A percentile compares a stretch with the other conserved stretches of the same genome.
phyloP scores from a whole-genome alignment of 2,797 vertebrate genomes.

The Channa striata region DNA sequence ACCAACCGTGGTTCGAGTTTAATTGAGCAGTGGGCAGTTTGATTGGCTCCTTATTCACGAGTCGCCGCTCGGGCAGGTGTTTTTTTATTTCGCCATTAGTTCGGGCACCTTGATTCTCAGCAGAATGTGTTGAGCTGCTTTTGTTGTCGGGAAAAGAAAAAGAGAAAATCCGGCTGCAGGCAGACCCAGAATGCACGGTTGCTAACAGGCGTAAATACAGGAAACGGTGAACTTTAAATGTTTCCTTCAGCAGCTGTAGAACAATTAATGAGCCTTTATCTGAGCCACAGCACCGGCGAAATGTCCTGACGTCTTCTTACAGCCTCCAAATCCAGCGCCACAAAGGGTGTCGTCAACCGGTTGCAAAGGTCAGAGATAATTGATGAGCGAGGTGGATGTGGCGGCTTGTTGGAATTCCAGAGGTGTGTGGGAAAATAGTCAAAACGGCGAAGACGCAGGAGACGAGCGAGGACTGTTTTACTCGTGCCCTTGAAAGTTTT shows the following conservation, averaged over 20 bases:
- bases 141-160: too few relatives aligned
- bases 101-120: background rate
- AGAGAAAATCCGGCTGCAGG: too few relatives aligned
- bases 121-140: background rate
- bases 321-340: conserved; percentile 12
- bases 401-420: conserved; percentile 2
- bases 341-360: conserved; percentile 9
- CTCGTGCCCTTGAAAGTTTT: conserved; percentile 11
- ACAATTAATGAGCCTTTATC: conserved; percentile 7
- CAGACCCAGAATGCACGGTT: too few relatives aligned
- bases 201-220: background rate
- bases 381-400: conserved; percentile 11
- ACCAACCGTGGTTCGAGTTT: background rate
- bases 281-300: conserved; percentile 15
- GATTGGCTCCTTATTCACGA: background rate
- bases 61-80: background rate
- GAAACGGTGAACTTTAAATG: background rate
- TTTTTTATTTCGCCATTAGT: background rate
- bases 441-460: background rate
- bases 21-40: background rate
- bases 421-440: conserved; percentile 12
- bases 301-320: background rate
- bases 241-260: background rate
- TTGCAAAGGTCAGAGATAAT: conserved; percentile 3
- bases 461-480: conserved; percentile 1